phyloP scores from a whole-genome alignment of 1,140 invertebrate species.

The Chironomus striatipennis region DNA sequence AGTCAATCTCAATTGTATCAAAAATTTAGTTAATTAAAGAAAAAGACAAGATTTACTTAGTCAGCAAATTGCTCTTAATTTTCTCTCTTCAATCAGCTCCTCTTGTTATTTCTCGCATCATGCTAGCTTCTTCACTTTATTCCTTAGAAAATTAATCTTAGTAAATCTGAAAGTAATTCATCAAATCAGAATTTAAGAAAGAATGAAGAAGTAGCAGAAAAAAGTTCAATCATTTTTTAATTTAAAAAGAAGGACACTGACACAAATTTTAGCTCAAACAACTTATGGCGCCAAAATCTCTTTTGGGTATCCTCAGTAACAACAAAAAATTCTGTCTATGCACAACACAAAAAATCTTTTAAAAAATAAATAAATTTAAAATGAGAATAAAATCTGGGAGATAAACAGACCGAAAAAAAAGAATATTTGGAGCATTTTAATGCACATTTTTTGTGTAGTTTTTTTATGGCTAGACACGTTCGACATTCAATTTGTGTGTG shows the following conservation, averaged over 20 bases:
- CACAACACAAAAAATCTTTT: neutral
- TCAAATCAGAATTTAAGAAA: neutral
- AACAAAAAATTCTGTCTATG: neutral
- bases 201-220: neutral
- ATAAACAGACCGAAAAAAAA: neutral
- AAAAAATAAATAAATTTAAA: neutral
- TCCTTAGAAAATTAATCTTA: neutral
- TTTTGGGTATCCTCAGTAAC: too few species aligned
- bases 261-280: neutral
- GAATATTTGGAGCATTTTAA: neutral
- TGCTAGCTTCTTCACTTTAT: neutral
- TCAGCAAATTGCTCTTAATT: too few species aligned
- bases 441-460: neutral
- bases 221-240: neutral
- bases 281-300: too few species aligned
- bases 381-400: neutral
- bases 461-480: too few species aligned
- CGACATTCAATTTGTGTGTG: too few species aligned
- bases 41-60: too few species aligned
- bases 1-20: too few species aligned
- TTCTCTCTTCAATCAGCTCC: neutral
- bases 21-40: too few species aligned
- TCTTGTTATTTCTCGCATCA: neutral
- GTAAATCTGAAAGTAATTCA: neutral
- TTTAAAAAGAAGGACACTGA: neutral